These are phyloP conservation scores for Echinometra lucunter DNA, from an alignment of 53 echinoderm and acorn worm species.

Conservation along the genomic window DNA sequence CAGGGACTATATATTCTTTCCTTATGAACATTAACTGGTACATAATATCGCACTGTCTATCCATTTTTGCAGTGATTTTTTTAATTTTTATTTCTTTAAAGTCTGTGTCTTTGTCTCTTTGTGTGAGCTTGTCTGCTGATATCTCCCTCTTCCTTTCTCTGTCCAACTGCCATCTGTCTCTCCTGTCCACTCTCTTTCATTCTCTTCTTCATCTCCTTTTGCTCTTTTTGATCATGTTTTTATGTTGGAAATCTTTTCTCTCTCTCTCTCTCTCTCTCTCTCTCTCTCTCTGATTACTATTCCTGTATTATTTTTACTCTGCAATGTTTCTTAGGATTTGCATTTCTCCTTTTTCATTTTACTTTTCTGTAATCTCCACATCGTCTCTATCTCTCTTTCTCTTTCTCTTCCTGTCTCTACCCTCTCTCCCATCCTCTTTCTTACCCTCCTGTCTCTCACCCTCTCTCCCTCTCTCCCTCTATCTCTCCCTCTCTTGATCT, in stretches of 20 bases:
- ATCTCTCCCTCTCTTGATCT: neutral
- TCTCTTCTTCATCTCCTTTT: too few species aligned
- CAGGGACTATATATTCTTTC: too few species aligned
- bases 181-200: neutral
- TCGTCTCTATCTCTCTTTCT: neutral
- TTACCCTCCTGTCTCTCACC: neutral
- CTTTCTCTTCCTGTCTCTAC: neutral
- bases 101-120: too few species aligned
- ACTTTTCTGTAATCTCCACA: too few species aligned
- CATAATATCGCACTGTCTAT: neutral
- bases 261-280: neutral
- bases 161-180: neutral
- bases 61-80: neutral
- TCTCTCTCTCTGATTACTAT: constrained; percentile 2
- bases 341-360: too few species aligned
- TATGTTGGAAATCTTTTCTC: too few species aligned
- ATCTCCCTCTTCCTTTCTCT: neutral
- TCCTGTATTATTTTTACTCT: too few species aligned
- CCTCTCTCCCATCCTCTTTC: neutral
- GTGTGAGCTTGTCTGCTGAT: too few species aligned
- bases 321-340: too few species aligned
- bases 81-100: neutral
- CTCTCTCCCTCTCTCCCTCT: neutral
- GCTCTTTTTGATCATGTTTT: too few species aligned
- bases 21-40: too few species aligned